phyloP scores from a whole-genome alignment of 2,113 vertebrate species.

The Gobius niger region DNA sequence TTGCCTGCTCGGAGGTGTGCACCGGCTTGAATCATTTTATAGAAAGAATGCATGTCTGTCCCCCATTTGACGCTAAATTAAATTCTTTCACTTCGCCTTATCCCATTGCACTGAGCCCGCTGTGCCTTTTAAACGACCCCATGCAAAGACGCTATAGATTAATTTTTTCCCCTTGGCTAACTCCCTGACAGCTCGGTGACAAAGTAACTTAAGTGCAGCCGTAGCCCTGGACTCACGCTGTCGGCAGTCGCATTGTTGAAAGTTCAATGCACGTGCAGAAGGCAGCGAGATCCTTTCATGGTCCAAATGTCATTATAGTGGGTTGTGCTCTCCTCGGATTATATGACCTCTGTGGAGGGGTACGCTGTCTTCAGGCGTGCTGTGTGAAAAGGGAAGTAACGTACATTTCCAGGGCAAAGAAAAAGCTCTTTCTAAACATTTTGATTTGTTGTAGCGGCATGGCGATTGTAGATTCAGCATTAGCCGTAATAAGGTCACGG shows the following conservation, averaged over 20 bases:
- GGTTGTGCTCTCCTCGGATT: conserved; percentile 1
- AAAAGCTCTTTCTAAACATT: too few species aligned
- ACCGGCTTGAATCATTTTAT: background rate
- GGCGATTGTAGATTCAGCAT: too few species aligned
- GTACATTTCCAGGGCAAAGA: too few species aligned
- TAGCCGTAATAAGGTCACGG: too few species aligned
- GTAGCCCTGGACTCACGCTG: background rate
- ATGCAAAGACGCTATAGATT: conserved; percentile 17
- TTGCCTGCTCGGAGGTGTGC: background rate
- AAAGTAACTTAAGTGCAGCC: conserved; percentile 8
- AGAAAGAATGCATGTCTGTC: background rate
- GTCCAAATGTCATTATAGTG: conserved; percentile 9
- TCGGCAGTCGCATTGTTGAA: conserved; percentile 17
- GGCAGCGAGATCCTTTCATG: conserved; percentile 16
- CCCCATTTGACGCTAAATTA: conserved; percentile 7
- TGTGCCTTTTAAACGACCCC: conserved; percentile 3
- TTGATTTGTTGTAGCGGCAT: too few species aligned
- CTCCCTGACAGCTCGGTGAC: conserved; percentile 17
- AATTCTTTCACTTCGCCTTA: background rate
- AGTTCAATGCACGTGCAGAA: background rate
- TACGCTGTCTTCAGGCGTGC: too few species aligned
- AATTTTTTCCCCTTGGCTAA: conserved; percentile 7
- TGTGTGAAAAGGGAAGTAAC: too few species aligned
- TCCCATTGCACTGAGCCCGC: background rate
- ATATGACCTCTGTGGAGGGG: background rate